Evolutionary conservation across 2,888 invertebrate genomes (phyloP), one percentile per base, ranked within the genome.

Genomic region (Drosophila basisetae): DNA sequence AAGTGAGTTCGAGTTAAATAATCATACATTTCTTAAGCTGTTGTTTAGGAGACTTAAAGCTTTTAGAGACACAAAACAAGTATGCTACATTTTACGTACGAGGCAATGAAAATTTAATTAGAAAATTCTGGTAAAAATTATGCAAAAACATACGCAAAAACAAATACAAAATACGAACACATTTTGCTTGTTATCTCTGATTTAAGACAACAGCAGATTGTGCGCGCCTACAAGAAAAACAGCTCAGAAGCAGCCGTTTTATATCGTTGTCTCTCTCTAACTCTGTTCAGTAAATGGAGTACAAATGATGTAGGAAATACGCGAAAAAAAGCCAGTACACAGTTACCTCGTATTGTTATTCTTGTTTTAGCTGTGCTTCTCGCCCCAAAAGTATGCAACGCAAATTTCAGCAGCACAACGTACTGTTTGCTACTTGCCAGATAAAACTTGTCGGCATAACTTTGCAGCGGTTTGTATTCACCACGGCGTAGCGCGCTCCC

Each of bases 221-320:
- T 74, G 73, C 52, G 49, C 65, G 28, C 49, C 70, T 71, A 55
- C 65, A 80, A 68, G 68, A 49, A 78, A 56, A 60, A 47, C 69
- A 67, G 61, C 67, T 50, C 50, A 30, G 50, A 41, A 70, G 52
- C 63, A 61, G 63, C n/a, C 31, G 71, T 77, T 71, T 64, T 63
- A 64, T 71, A 54, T 61, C 68, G 77, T 18, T 9, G 16, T 35
- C 35, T 54, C 53, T 35, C 25, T 18, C 54, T 65, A 58, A 43
- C 53, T 65, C 56, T 66, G 65, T 62, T 60, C 31, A 70, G 80
- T 73, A 84, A 90, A 90, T 86, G 85, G 78, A 84, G 86, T 86
- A 89, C 86, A 90, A 86, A 83, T 86, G 85, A 83, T 78, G 79
- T 79, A 77, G 79, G 81, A 78, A 86, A 78, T 67, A 67, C 78